A percentile compares a stretch with the other conserved stretches of the same genome.
phyloP scores from a whole-genome alignment of 2,113 vertebrate species.

The Sturnira hondurensis region DNA sequence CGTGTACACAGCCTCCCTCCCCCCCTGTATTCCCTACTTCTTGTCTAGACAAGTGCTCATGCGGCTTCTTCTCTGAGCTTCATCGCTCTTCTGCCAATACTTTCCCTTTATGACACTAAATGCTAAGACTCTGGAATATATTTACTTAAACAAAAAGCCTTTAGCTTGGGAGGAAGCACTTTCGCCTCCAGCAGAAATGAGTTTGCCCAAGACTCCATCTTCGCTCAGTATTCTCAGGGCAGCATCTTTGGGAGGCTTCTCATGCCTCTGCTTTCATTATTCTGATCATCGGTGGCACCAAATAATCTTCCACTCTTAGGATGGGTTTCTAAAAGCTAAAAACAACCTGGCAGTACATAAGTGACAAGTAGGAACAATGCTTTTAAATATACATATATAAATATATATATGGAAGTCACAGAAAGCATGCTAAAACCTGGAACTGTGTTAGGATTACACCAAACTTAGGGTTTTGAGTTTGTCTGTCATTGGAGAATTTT shows the following conservation, averaged over 20 bases:
- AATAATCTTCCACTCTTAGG: not conserved
- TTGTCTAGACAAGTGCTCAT: not conserved
- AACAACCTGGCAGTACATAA: not conserved
- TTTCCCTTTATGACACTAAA: not conserved
- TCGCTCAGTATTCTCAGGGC: not conserved
- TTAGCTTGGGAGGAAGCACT: not conserved
- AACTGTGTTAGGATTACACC: not conserved
- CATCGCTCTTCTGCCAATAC: not conserved
- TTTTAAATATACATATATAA: not conserved
- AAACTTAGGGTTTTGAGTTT: not conserved
- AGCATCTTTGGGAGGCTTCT: not conserved
- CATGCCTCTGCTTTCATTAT: not conserved
- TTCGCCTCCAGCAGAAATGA: not conserved
- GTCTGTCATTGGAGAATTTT: not conserved
- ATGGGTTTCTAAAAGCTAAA: not conserved
- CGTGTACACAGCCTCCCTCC: not conserved
- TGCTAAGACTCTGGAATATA: not conserved
- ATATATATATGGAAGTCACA: not conserved
- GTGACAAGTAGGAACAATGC: not conserved
- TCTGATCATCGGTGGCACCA: not conserved
- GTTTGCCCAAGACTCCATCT: not conserved
- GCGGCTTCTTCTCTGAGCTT: not conserved
- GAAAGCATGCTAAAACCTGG: not conserved
- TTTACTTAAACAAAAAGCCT: not conserved
- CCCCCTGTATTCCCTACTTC: not conserved